These are phyloP conservation scores for Mastomys natalensis DNA, from an alignment of 2,113 vertebrate genomes.

Conservation along the genomic window DNA sequence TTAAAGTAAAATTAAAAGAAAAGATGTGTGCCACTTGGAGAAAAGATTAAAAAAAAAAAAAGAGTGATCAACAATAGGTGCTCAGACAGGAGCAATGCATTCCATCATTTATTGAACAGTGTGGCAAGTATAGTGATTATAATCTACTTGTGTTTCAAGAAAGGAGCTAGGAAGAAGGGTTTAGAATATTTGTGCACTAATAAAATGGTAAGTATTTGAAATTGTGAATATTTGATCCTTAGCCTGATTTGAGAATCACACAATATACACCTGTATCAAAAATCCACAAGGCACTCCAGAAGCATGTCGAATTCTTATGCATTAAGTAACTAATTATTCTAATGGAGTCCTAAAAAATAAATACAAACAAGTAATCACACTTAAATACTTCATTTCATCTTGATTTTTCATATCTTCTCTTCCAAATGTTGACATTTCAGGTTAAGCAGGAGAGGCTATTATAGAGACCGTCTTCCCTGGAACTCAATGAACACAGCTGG, in stretches of 20 bases:
- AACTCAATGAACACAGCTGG: slow-evolving; percentile 7
- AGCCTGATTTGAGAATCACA: neutral
- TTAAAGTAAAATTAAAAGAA: neutral
- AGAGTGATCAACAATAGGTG: too few relatives aligned
- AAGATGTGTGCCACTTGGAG: neutral
- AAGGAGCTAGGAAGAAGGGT: neutral
- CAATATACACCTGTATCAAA: neutral
- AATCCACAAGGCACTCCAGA: neutral
- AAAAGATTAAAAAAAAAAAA: neutral
- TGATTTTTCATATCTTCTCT: neutral
- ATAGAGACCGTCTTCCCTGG: neutral
- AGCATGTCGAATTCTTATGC: neutral
- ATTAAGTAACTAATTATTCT: neutral
- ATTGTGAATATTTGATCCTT: neutral
- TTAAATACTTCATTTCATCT: neutral
- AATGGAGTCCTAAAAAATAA: neutral
- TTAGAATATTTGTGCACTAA: neutral
- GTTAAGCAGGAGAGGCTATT: neutral
- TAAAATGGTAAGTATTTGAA: neutral
- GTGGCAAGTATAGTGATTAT: neutral
- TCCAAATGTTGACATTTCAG: slow-evolving; percentile 12
- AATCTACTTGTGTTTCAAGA: neutral
- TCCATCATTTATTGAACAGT: neutral
- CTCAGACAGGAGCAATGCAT: neutral
- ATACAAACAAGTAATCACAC: neutral